Evolutionary conservation across 2,888 invertebrate genomes (phyloP).

Genomic region (Flexamia atlantica): DNA sequence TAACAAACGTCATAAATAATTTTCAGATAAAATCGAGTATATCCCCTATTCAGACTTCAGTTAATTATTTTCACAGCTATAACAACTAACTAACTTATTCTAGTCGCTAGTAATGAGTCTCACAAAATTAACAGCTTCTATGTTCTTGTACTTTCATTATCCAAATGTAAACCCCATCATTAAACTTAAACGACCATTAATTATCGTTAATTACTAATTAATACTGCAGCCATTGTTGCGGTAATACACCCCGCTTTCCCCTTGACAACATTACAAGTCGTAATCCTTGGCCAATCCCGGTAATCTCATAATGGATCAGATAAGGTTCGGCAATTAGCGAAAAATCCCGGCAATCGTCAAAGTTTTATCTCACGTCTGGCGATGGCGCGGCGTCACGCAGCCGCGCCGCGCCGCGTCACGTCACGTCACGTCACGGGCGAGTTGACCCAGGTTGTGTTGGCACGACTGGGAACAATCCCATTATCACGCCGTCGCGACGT

Average conservation of each 20-base stretch:
- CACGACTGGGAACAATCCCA: neutral
- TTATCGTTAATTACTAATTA: constrained; percentile 11
- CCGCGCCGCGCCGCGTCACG: neutral
- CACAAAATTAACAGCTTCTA: neutral
- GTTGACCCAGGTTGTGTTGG: neutral
- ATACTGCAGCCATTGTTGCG: neutral
- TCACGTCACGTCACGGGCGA: neutral
- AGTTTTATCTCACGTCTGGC: constrained; percentile 14
- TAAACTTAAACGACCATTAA: neutral
- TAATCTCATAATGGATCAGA: constrained; percentile 11
- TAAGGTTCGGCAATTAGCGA: neutral
- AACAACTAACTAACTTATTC: too few species aligned
- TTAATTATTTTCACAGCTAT: too few species aligned
- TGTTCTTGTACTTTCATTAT: neutral
- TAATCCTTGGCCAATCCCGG: neutral
- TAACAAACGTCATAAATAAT: too few species aligned
- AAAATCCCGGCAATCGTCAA: constrained; percentile 1
- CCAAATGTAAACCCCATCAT: neutral
- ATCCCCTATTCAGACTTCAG: too few species aligned
- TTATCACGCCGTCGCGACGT: too few species aligned
- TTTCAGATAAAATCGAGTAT: too few species aligned
- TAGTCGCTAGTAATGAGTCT: neutral
- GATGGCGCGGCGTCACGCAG: neutral
- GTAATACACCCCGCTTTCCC: neutral
- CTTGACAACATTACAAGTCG: neutral